Conservation (phyloP, 1,140 invertebrate species). For the Ylistrum balloti region DNA sequence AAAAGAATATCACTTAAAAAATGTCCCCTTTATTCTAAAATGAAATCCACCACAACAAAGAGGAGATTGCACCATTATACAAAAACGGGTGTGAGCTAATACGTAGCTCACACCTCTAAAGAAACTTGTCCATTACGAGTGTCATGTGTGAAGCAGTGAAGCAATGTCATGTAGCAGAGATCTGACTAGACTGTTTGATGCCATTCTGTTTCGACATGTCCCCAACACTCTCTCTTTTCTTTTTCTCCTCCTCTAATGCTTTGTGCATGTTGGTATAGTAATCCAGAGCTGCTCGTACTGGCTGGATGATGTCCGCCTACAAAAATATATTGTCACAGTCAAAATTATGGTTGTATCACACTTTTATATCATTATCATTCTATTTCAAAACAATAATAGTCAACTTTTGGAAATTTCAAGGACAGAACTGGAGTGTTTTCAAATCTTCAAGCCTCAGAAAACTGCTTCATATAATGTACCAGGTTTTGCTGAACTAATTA, state of each 20-base stretch:
- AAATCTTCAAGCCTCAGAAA: too few relatives aligned
- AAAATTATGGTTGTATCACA: too few relatives aligned
- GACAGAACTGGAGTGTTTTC: too few relatives aligned
- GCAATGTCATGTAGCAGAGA: background rate
- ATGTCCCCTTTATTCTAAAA: background rate
- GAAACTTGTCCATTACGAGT: background rate
- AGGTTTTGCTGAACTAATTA: too few relatives aligned
- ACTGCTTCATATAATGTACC: too few relatives aligned
- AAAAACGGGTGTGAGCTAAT: background rate
- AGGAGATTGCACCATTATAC: background rate
- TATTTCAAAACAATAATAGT: too few relatives aligned
- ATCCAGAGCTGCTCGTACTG: slow-evolving; percentile 86
- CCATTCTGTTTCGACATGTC: slow-evolving; percentile 17
- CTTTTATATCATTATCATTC: too few relatives aligned
- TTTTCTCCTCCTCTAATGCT: slow-evolving; percentile 78
- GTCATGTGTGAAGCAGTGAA: too few relatives aligned
- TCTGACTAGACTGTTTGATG: background rate
- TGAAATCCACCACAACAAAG: background rate
- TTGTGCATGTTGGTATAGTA: slow-evolving; percentile 84
- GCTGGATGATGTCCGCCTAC: slow-evolving; percentile 86
- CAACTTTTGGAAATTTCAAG: too few relatives aligned
- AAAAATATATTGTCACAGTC: too few relatives aligned
- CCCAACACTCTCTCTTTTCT: slow-evolving; percentile 62
- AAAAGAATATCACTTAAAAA: background rate
- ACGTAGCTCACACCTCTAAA: background rate